These are phyloP conservation scores for Hirtodrosophila alboralis DNA, from an alignment of 2,888 invertebrate genomes.

Conservation along the genomic window DNA sequence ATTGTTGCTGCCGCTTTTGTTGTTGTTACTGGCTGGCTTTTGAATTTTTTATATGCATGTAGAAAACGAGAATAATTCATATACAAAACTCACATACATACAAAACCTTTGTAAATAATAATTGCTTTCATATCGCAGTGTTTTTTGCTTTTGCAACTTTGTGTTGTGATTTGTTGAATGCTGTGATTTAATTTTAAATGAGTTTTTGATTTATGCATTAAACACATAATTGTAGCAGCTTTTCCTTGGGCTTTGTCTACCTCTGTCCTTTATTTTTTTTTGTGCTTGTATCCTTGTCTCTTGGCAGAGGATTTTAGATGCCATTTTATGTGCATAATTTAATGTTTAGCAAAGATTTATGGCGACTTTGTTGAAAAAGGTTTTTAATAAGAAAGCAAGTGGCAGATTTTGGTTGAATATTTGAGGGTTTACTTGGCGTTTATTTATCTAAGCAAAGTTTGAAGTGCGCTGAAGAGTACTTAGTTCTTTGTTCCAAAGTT, in stretches of 20 bases:
- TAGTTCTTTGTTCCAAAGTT: too few relatives aligned
- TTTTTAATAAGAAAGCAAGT: slow-evolving; percentile 41
- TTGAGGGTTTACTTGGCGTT: slow-evolving; percentile 12
- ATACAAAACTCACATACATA: slow-evolving; percentile 25
- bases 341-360: slow-evolving; percentile 72
- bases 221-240: slow-evolving; percentile 70
- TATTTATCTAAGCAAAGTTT: not conserved
- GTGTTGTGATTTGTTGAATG: slow-evolving; percentile 70
- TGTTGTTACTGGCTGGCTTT: slow-evolving; percentile 45
- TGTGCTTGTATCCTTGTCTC: slow-evolving; percentile 18
- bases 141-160: slow-evolving; percentile 38
- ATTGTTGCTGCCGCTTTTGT: slow-evolving; percentile 18
- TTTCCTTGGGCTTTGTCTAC: slow-evolving; percentile 29
- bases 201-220: slow-evolving; percentile 78
- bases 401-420: slow-evolving; percentile 40
- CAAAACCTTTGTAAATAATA: slow-evolving; percentile 44
- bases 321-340: slow-evolving; percentile 70
- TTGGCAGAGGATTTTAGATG: slow-evolving; percentile 51
- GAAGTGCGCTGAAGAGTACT: too few relatives aligned
- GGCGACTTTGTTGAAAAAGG: slow-evolving; percentile 38
- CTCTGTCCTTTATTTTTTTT: slow-evolving; percentile 9
- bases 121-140: slow-evolving; percentile 59
- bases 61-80: slow-evolving; percentile 51
- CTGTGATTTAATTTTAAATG: slow-evolving; percentile 77
- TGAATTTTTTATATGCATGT: slow-evolving; percentile 64